A percentile compares a stretch with the other conserved stretches of the same genome.
Evolutionary conservation across 2,113 vertebrate species (phyloP).

Genomic region (Heterotilapia buettikoferi): DNA sequence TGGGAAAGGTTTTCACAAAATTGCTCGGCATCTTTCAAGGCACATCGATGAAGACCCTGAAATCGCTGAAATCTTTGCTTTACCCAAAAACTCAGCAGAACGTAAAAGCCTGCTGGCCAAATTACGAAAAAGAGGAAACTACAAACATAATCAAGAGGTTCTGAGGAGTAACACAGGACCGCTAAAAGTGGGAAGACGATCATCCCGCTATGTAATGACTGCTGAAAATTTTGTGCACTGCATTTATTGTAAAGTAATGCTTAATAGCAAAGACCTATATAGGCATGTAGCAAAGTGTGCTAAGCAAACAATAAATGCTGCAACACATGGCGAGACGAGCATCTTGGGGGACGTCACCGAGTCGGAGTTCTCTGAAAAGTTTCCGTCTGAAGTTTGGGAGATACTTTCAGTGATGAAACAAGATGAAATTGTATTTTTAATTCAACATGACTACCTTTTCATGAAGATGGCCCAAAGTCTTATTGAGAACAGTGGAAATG

Average conservation of each 20-base stretch:
- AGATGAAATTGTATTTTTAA: not conserved
- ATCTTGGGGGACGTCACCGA: not conserved
- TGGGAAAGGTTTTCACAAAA: not conserved
- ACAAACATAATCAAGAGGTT: slow-evolving; percentile 28
- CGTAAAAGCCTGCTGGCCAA: not conserved
- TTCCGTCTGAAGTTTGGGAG: not conserved
- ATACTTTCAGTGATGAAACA: slow-evolving; percentile 12
- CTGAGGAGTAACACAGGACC: not conserved
- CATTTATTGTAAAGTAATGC: slow-evolving; percentile 34
- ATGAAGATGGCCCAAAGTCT: slow-evolving; percentile 14
- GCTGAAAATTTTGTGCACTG: not conserved
- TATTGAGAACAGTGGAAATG: not conserved
- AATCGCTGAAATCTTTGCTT: not conserved
- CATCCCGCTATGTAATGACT: rapidly evolving
- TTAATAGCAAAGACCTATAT: not conserved
- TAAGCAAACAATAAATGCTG: not conserved
- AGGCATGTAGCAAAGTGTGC: slow-evolving; percentile 19
- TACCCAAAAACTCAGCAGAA: not conserved
- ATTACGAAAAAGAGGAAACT: slow-evolving; percentile 39
- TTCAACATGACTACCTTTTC: slow-evolving; percentile 26
- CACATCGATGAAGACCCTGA: not conserved
- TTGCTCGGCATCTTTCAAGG: not conserved
- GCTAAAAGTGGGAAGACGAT: not conserved
- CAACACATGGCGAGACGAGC: not conserved
- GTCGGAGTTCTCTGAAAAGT: not conserved